Evolutionary conservation across 2,888 invertebrate genomes (phyloP), one percentile per base, ranked within the genome.

Genomic region (Choristoneura rosaceana): DNA sequence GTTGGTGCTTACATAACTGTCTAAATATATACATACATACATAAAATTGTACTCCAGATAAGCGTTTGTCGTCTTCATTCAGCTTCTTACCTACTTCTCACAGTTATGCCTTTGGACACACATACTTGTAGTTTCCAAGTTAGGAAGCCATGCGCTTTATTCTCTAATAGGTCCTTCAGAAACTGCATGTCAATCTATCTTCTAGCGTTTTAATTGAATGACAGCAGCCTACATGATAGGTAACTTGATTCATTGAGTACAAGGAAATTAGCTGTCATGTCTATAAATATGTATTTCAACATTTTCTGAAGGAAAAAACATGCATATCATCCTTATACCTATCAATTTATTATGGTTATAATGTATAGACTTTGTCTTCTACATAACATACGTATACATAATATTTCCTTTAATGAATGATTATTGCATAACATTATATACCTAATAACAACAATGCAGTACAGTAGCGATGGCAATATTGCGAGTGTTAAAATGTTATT

Each of bases 281-380:
- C 15, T 17, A n/a, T 47, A 52, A 52, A 55, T 55, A 55, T 55
- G 25, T 25, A 10, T 1, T 55, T 10, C 17, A 55, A 25, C 10
- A 55, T 25, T 25, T 55, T 55, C 25, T 25, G 5, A 10, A 55
- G 25, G 55, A 25, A 55, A 55, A 55, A 55, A 55, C 55, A 55
- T 0, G 10, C 55, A 55, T 25, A 55, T 52, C 25, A 17, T 17
- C 3, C 7, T 52, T 52, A 52, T 17, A 47, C 2, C 14, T n/a
- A 45, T 7, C 9, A 8, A 41, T 41, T 8, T 41, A 10, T 47
- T 50, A 15, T 50, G 50, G 50, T 50, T 50, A 50, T 14, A n/a
- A 50, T 50, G 50, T 50, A 15, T n/a, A 50, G 15, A 50, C n/a
- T n/a, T 47, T 3, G 47, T 50, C 14, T 50, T n/a, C 15, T 15